Evolutionary conservation across 2,113 vertebrate genomes (phyloP).

Genomic region (Podarcis raffonei): DNA sequence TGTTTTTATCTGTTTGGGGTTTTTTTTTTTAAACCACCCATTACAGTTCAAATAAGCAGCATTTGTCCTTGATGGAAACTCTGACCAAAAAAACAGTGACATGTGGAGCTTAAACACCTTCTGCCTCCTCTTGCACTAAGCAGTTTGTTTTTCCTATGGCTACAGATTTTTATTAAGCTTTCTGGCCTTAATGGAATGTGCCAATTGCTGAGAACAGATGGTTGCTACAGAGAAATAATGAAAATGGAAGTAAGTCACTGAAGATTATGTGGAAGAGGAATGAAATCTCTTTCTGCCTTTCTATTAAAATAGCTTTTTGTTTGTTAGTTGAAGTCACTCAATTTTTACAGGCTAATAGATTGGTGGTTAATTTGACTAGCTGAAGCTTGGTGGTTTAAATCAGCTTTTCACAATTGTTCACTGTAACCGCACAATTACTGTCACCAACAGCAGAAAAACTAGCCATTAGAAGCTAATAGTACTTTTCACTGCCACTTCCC

Average conservation of each 20-base stretch:
- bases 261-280: not conserved
- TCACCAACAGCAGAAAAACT: not conserved
- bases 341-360: not conserved
- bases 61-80: not conserved
- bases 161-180: not conserved
- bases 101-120: not conserved
- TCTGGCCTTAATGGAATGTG: not conserved
- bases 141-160: accelerated
- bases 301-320: not conserved
- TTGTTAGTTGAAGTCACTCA: not conserved
- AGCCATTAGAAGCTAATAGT: not conserved
- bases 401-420: not conserved
- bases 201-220: not conserved
- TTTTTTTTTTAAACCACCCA: no score
- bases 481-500: not conserved
- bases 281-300: accelerated
- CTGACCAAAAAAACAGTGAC: not conserved
- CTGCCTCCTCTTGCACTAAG: not conserved
- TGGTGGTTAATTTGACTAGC: not conserved
- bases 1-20: no score
- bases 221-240: not conserved
- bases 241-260: not conserved
- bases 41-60: not conserved
- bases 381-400: not conserved
- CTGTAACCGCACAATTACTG: not conserved